Evolutionary conservation across 35 echinoderm and acorn worm species (phyloP).

Genomic region (Heliocidaris erythrogramma): DNA sequence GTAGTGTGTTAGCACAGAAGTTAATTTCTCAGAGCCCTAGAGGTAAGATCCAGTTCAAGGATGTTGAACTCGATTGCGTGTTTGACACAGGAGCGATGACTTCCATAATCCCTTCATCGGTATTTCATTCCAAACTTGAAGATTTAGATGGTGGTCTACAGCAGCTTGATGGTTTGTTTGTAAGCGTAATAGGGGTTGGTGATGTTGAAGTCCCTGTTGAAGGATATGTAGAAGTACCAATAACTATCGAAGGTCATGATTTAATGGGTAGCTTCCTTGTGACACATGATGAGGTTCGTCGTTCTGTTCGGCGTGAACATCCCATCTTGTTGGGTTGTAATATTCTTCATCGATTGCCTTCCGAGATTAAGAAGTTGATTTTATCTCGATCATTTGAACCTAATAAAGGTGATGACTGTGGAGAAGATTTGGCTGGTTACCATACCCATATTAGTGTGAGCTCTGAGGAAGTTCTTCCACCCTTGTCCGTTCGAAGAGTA

Average conservation of each 20-base stretch:
- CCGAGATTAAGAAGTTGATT: not conserved
- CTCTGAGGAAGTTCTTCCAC: not conserved
- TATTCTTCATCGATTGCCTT: conserved; percentile 21
- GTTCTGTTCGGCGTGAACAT: not conserved
- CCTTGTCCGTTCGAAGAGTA: conserved; percentile 20
- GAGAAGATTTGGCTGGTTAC: not conserved
- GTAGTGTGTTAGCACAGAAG: not conserved
- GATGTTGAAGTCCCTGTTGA: conserved; percentile 17
- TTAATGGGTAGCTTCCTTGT: conserved; percentile 40
- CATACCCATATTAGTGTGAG: not conserved
- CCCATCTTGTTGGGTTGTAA: conserved; percentile 44
- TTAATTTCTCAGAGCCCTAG: conserved; percentile 8
- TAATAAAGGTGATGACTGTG: not conserved
- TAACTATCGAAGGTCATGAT: not conserved
- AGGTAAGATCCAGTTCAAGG: not conserved
- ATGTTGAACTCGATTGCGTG: conserved; percentile 11
- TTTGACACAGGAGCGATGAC: conserved; percentile 31
- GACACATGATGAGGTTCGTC: not conserved
- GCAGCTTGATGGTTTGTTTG: not conserved
- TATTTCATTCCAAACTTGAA: not conserved
- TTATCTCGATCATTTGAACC: not conserved
- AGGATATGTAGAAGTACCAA: conserved; percentile 37
- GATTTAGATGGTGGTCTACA: not conserved
- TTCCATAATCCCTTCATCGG: conserved; percentile 7
- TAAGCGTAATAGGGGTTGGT: not conserved